Evolutionary conservation across 2,797 vertebrate genomes (phyloP).

Genomic region (Triplophysa yarkandensis): DNA sequence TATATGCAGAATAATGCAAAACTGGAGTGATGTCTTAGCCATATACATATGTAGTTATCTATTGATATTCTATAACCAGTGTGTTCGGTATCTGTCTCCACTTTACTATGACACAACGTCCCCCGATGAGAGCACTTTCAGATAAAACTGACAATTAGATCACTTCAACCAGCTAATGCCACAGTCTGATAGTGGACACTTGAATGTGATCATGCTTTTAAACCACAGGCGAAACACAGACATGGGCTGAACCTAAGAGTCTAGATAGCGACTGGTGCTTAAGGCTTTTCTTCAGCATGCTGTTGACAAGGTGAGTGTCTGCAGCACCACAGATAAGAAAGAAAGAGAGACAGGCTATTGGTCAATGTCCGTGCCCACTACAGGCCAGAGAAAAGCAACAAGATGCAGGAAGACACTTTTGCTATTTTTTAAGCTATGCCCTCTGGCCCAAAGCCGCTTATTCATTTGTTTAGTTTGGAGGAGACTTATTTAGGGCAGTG

Average conservation of each 20-base stretch:
- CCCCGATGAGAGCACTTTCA: constrained; percentile 21
- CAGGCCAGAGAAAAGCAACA: constrained; percentile 52
- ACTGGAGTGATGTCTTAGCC: too few species aligned
- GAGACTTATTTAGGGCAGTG: constrained; percentile 57
- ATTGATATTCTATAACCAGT: not conserved
- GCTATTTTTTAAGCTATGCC: constrained; percentile 61
- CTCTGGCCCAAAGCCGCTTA: constrained; percentile 64
- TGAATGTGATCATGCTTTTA: constrained; percentile 17
- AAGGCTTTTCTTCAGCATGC: constrained; percentile 50
- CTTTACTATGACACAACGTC: constrained; percentile 25
- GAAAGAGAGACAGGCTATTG: constrained; percentile 62
- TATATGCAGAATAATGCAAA: too few species aligned
- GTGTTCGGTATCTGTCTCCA: not conserved
- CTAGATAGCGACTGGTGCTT: constrained; percentile 17
- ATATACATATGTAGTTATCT: too few species aligned
- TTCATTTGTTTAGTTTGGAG: constrained; percentile 65
- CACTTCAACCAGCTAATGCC: constrained; percentile 33
- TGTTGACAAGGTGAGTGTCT: constrained; percentile 63
- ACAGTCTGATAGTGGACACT: constrained; percentile 14
- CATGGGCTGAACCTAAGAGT: not conserved
- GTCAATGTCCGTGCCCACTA: constrained; percentile 64
- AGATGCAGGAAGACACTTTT: constrained; percentile 62
- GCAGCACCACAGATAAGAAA: constrained; percentile 68
- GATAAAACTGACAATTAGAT: constrained; percentile 36
- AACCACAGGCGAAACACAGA: not conserved